A percentile compares a stretch with the other conserved stretches of the same genome.
These are phyloP conservation scores for Gymnosoma rotundatum DNA, from an alignment of 2,888 invertebrate genomes.

Conservation along the genomic window DNA sequence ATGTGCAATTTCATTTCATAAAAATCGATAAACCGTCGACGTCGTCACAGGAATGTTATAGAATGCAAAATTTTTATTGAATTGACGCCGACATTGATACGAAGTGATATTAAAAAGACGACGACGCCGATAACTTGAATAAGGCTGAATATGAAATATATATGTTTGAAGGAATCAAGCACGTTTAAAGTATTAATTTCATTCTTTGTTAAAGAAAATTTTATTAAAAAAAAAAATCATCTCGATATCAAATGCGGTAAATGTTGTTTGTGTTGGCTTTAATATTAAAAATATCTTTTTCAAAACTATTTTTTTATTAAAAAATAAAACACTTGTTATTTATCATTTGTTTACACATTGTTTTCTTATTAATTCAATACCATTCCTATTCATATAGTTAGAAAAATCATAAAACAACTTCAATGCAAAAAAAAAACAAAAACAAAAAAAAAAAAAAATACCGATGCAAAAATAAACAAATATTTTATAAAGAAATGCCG, in stretches of 20 bases:
- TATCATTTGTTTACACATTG: slow-evolving; percentile 46
- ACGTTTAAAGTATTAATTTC: too few species aligned
- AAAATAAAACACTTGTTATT: slow-evolving; percentile 51
- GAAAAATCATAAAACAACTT: slow-evolving; percentile 19
- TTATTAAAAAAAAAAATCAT: not conserved
- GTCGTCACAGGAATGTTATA: too few species aligned
- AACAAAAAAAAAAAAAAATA: not conserved
- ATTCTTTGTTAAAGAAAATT: too few species aligned
- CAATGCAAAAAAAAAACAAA: not conserved
- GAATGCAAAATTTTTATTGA: too few species aligned
- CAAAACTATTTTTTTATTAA: not conserved
- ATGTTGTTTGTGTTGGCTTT: not conserved
- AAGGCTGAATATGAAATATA: too few species aligned
- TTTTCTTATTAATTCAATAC: slow-evolving; percentile 16
- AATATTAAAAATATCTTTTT: too few species aligned
- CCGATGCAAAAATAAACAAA: slow-evolving; percentile 13
- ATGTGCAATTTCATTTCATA: too few species aligned
- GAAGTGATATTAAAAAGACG: too few species aligned
- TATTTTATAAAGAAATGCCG: slow-evolving; percentile 48
- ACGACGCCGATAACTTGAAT: too few species aligned
- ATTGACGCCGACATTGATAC: too few species aligned
- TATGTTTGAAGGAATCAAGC: too few species aligned
- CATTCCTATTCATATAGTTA: slow-evolving; percentile 42
- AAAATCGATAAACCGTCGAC: too few species aligned
- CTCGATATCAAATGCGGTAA: not conserved